A percentile compares a stretch with the other conserved stretches of the same genome.
phyloP scores from a whole-genome alignment of 1,140 invertebrate genomes.

The Brachionus angularis region DNA sequence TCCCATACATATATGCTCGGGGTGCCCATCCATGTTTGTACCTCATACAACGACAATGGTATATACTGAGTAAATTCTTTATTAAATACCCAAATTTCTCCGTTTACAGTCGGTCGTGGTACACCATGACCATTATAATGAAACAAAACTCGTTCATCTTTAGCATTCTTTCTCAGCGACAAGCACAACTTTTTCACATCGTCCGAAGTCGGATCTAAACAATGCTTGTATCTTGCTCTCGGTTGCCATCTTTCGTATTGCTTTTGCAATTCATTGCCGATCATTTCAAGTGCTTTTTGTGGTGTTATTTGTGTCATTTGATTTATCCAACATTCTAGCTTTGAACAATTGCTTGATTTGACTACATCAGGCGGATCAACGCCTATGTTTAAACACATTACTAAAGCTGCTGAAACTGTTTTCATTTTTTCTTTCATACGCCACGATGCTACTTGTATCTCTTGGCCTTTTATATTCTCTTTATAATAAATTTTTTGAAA shows the following conservation, averaged over 20 bases:
- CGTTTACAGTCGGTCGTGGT: slow-evolving; percentile 91
- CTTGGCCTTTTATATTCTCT: slow-evolving; percentile 10
- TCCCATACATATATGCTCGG: slow-evolving; percentile 99
- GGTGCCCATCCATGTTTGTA: slow-evolving; percentile 97
- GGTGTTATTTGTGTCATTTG: slow-evolving; percentile 69
- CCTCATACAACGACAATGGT: slow-evolving; percentile 92
- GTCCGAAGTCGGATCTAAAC: slow-evolving; percentile 91
- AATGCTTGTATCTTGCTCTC: slow-evolving; percentile 79
- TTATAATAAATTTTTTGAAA: slow-evolving; percentile 22
- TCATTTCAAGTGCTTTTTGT: slow-evolving; percentile 84
- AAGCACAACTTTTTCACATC: slow-evolving; percentile 95
- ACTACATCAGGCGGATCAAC: slow-evolving; percentile 97
- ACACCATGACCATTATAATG: slow-evolving; percentile 99
- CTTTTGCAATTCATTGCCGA: slow-evolving; percentile 83
- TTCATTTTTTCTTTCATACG: slow-evolving; percentile 67
- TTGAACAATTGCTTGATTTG: slow-evolving; percentile 90
- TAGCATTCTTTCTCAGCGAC: slow-evolving; percentile 89
- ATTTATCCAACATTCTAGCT: slow-evolving; percentile 92
- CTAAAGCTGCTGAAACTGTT: slow-evolving; percentile 96
- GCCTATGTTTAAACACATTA: slow-evolving; percentile 94
- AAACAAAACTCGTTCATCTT: slow-evolving; percentile 95
- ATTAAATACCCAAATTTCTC: slow-evolving; percentile 99
- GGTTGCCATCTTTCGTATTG: slow-evolving; percentile 95
- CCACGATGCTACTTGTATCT: slow-evolving; percentile 11
- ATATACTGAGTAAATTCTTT: slow-evolving; percentile 97